These are phyloP conservation scores for Arizona elegans DNA, from an alignment of 2,113 vertebrate species.

Conservation along the genomic window DNA sequence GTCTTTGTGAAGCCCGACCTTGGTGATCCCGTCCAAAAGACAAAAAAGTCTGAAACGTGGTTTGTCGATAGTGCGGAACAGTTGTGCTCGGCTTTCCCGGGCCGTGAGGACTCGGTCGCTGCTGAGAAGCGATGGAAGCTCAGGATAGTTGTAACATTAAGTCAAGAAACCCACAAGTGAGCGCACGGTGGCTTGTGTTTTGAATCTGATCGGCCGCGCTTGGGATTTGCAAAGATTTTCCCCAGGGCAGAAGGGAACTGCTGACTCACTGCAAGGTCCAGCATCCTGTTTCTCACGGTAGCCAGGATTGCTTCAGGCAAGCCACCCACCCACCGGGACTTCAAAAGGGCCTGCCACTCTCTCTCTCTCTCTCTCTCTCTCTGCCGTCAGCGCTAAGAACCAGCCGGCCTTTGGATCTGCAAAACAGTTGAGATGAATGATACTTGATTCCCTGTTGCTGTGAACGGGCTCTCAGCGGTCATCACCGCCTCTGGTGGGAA, in stretches of 20 bases:
- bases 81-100: background rate
- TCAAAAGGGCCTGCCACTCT: background rate
- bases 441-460: too few species aligned
- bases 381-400: background rate
- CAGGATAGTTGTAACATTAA: background rate
- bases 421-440: rapidly evolving
- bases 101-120: too few species aligned
- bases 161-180: background rate
- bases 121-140: too few species aligned
- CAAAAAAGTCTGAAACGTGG: too few species aligned
- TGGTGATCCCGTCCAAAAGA: too few species aligned
- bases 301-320: background rate
- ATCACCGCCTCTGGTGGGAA: background rate
- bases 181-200: too few species aligned
- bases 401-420: background rate
- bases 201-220: background rate
- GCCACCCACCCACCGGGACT: background rate
- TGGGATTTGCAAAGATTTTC: background rate
- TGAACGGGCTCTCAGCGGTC: background rate
- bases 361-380: background rate
- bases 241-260: background rate
- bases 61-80: background rate
- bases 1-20: too few species aligned
- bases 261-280: background rate
- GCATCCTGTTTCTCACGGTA: background rate